These are phyloP conservation scores for Drosophila pseudoananassae DNA, from an alignment of 1,140 invertebrate genomes.

Conservation along the genomic window DNA sequence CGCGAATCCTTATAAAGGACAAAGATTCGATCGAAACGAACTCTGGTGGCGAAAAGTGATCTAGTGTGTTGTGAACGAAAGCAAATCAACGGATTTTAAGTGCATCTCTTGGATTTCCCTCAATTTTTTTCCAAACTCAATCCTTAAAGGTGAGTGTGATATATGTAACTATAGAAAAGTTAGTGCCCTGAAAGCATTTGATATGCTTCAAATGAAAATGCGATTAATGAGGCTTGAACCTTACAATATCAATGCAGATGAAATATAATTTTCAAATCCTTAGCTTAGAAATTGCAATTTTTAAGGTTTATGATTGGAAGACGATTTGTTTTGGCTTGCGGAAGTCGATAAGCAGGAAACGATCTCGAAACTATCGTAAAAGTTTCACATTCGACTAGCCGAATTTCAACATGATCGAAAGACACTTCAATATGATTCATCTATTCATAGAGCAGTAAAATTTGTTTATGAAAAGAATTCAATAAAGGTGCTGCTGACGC, in stretches of 20 bases:
- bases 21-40: constrained; percentile 41
- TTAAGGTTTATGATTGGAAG: constrained; percentile 1
- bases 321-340: constrained; percentile 29
- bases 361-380: constrained; percentile 57
- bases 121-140: constrained; percentile 24
- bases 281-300: not conserved
- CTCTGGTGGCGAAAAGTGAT: constrained; percentile 44
- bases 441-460: constrained; percentile 17
- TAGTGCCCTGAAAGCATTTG: not conserved
- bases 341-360: constrained; percentile 37
- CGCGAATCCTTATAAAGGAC: constrained; percentile 45
- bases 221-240: not conserved
- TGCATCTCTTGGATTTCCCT: constrained; percentile 18
- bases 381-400: constrained; percentile 18
- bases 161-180: not conserved
- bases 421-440: constrained; percentile 35
- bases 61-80: constrained; percentile 32
- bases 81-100: constrained; percentile 26
- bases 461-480: constrained; percentile 42
- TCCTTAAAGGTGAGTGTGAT: constrained; percentile 44
- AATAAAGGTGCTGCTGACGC: constrained; percentile 53
- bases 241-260: not conserved
- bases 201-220: not conserved
- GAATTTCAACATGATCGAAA: constrained; percentile 34
- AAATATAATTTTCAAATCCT: not conserved